Evolutionary conservation across 2,797 vertebrate genomes (phyloP), one percentile per base, ranked within the genome.

Genomic region (Melanotaenia boesemani): DNA sequence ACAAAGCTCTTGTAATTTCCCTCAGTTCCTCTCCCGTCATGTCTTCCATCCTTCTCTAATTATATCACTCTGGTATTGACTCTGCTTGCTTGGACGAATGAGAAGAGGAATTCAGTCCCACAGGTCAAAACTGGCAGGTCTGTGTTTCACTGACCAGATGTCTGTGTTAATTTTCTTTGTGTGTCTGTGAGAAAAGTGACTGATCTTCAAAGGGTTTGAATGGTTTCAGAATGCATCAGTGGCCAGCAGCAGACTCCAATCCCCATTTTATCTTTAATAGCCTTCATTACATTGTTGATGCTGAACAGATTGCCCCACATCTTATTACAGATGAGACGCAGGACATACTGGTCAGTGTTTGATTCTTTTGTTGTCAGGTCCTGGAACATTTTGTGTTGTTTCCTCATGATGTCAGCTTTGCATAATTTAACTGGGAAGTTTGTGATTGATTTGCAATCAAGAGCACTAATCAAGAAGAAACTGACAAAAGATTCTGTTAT

Each of bases 201-300:
- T 18, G 18, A 62, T 66, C 62, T 52, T 63, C 34, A n/a, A 62
- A 24, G 62, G 30, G 30, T 55, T 56, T 32, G 20, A 30, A 24
- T 34, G 28, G 10, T 24, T 30, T 63, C 11, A 34, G 24, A 58
- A 36, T 70, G 41, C 8, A 50, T 74, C 52, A 39, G 52, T 24
- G 30, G 22, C 12, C 44, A 13, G 55, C 69, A 68, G 67, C 39
- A 39, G 58, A 52, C 36, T 65, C 61, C 12, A 15, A 15, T 60
- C 60, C 65, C 22, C 11, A 48, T 2, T 44, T 24, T 20, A 1
- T 41, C 52, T 41, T 58, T 36, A 13, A 34, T 41, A 11, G 24
- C 34, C 50, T 32, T 61, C 59, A 70, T 72, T 76, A 37, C 18
- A 44, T 56, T 65, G 37, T 41, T 71, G 22, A 62, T 50, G 13